phyloP scores from a whole-genome alignment of 2,888 invertebrate species.

The Timema podura region DNA sequence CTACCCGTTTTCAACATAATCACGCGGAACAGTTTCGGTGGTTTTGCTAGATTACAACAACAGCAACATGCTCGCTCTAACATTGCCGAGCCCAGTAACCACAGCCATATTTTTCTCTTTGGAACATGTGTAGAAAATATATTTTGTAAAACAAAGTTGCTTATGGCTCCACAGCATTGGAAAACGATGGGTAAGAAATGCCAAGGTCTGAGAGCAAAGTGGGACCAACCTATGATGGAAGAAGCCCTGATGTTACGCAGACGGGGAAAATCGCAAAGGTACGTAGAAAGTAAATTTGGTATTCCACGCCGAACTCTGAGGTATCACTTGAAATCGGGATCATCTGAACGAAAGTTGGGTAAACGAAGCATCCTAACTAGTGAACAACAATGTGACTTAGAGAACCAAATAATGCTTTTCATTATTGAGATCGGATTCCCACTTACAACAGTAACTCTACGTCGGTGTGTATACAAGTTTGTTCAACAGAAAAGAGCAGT shows the following conservation, averaged over 20 bases:
- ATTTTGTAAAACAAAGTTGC: background rate
- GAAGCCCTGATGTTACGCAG: background rate
- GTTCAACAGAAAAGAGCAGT: background rate
- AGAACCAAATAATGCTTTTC: constrained; percentile 6
- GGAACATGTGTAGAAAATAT: background rate
- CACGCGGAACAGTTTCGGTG: too few species aligned
- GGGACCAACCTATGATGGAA: background rate
- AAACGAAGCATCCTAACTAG: constrained; percentile 2
- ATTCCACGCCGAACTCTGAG: background rate
- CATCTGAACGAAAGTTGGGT: constrained; percentile 2
- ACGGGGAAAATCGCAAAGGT: background rate
- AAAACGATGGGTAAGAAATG: background rate
- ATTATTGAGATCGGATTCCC: background rate
- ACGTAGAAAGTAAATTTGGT: background rate
- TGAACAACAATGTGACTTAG: constrained; percentile 6
- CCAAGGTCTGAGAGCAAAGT: constrained; percentile 11
- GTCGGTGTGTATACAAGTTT: background rate
- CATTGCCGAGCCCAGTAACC: too few species aligned
- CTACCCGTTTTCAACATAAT: too few species aligned
- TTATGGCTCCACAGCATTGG: background rate
- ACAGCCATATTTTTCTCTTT: background rate
- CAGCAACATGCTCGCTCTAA: too few species aligned
- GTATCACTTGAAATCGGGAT: constrained; percentile 7
- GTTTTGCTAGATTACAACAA: too few species aligned
- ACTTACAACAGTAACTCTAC: background rate